These are phyloP conservation scores for Papilio machaon DNA, from an alignment of 1,140 invertebrate species.

Conservation along the genomic window DNA sequence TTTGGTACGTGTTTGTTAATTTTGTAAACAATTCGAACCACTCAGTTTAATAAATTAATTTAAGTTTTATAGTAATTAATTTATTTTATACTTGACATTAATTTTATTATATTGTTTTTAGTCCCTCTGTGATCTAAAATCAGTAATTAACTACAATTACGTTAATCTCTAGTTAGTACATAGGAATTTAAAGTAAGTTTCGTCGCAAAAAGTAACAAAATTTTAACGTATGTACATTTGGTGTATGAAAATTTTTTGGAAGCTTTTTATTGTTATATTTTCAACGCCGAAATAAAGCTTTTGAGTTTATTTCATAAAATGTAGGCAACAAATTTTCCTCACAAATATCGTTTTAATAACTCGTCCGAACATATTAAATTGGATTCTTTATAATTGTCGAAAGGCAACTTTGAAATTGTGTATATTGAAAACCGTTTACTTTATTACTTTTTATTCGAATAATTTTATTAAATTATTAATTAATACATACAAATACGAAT, in stretches of 20 bases:
- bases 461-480: not conserved
- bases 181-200: not conserved
- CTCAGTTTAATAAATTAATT: not conserved
- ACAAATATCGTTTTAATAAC: not conserved
- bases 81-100: not conserved
- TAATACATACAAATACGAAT: not conserved
- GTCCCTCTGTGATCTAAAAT: not conserved
- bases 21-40: not conserved
- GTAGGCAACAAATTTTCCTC: not conserved
- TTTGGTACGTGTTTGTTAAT: not conserved
- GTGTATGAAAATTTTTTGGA: not conserved
- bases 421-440: not conserved
- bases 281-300: not conserved
- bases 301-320: not conserved
- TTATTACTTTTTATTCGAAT: not conserved
- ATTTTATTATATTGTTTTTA: too few relatives aligned
- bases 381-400: not conserved
- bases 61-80: not conserved
- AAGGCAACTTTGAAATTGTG: not conserved
- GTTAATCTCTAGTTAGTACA: not conserved
- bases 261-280: slow-evolving; percentile 1
- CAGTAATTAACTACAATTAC: not conserved
- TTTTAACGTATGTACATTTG: not conserved
- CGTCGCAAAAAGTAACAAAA: not conserved
- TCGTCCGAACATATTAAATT: not conserved